Percentiles rank a stretch among this genome's conserved stretches.
These are phyloP conservation scores for Poecilia latipinna DNA, from an alignment of 2,113 vertebrate genomes.

Conservation along the genomic window DNA sequence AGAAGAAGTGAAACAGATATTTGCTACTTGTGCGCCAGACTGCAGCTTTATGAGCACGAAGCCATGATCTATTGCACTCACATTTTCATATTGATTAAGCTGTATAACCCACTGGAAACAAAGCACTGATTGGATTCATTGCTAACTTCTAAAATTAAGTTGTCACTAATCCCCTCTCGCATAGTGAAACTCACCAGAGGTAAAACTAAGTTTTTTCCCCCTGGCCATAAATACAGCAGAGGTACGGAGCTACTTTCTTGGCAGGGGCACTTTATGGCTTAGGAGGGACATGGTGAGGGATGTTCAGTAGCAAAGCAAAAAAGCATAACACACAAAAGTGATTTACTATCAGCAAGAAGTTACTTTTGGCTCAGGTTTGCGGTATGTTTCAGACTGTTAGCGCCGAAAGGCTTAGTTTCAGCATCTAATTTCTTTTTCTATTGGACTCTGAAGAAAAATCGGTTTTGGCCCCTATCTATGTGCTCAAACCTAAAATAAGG, in stretches of 20 bases:
- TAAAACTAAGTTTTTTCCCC: constrained; percentile 47
- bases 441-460: constrained; percentile 61
- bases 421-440: constrained; percentile 66
- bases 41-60: neutral
- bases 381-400: constrained; percentile 61
- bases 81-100: neutral
- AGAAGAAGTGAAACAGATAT: too few species aligned
- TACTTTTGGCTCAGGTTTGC: constrained; percentile 66
- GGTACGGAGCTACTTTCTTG: constrained; percentile 42
- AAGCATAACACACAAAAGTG: constrained; percentile 56
- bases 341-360: constrained; percentile 76
- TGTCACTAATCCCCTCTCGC: constrained; percentile 32
- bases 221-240: constrained; percentile 49
- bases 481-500: constrained; percentile 40
- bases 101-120: neutral
- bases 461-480: constrained; percentile 50
- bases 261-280: constrained; percentile 23
- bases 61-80: neutral
- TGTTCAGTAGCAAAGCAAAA: constrained; percentile 63
- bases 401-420: constrained; percentile 58
- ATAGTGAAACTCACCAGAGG: constrained; percentile 52
- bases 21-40: neutral
- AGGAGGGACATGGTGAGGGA: constrained; percentile 52
- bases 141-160: constrained; percentile 17
- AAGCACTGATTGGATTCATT: constrained; percentile 32